These are phyloP conservation scores for Drosophila austrosaltans DNA, from an alignment of 2,888 invertebrate genomes.

Conservation along the genomic window DNA sequence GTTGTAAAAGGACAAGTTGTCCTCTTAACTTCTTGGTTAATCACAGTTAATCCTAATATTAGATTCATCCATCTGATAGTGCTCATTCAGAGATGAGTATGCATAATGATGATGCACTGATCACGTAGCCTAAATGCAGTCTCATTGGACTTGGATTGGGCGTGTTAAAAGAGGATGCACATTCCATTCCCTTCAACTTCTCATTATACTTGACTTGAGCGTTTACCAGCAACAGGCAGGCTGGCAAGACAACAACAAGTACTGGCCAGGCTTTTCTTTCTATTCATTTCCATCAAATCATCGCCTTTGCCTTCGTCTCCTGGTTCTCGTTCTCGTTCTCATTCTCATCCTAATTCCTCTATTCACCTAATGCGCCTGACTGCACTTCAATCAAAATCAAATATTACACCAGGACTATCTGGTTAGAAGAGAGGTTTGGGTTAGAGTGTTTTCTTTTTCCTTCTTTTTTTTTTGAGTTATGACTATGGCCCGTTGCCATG, in stretches of 20 bases:
- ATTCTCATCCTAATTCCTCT: neutral
- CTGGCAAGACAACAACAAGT: neutral
- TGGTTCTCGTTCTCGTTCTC: neutral
- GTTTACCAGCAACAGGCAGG: slow-evolving; percentile 61
- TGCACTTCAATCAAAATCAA: slow-evolving; percentile 76
- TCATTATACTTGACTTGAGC: slow-evolving; percentile 47
- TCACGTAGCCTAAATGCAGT: neutral
- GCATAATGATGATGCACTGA: slow-evolving; percentile 55
- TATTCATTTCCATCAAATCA: neutral
- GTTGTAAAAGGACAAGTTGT: no score
- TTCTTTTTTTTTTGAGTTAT: slow-evolving; percentile 45
- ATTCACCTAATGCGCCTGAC: slow-evolving; percentile 49
- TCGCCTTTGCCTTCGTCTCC: neutral
- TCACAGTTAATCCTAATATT: no score
- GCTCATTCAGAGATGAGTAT: slow-evolving; percentile 1
- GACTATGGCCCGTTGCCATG: slow-evolving; percentile 31
- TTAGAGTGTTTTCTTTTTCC: neutral
- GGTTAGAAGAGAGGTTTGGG: slow-evolving; percentile 19
- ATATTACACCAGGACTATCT: slow-evolving; percentile 57
- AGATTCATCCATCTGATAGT: no score
- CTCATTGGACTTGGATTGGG: neutral
- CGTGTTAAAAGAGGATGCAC: neutral
- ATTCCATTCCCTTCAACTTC: slow-evolving; percentile 14
- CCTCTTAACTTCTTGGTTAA: no score
- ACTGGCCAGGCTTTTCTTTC: neutral